phyloP scores from a whole-genome alignment of 2,113 vertebrate genomes.

The Brevimyrus niger region DNA sequence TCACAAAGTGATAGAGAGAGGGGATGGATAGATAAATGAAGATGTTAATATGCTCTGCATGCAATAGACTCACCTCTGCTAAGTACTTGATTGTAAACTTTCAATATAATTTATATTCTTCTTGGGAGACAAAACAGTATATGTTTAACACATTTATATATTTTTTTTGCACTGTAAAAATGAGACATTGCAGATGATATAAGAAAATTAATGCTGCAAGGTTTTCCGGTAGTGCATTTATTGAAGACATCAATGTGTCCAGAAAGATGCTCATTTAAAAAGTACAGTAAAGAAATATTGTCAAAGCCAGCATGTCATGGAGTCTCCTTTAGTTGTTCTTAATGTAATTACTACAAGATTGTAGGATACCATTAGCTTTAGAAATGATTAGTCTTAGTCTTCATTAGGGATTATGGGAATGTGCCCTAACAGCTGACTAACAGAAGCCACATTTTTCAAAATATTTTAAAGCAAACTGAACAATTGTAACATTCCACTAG shows the following conservation, averaged over 20 bases:
- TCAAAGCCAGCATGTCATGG: neutral
- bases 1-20: neutral
- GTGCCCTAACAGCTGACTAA: neutral
- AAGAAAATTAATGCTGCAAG: neutral
- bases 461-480: neutral
- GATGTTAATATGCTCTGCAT: neutral
- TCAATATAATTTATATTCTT: neutral
- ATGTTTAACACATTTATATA: neutral
- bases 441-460: neutral
- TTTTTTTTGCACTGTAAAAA: neutral
- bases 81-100: neutral
- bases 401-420: neutral
- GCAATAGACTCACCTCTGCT: neutral
- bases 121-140: neutral
- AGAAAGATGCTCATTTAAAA: neutral
- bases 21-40: neutral
- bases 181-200: neutral
- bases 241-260: neutral
- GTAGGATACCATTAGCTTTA: neutral
- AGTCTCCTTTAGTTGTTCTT: neutral
- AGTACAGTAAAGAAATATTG: neutral
- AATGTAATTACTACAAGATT: neutral
- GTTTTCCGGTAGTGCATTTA: neutral
- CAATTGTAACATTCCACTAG: neutral
- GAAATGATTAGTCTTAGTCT: neutral